Evolutionary conservation across 2,888 invertebrate species (phyloP).

Genomic region (Ochropleura plecta): DNA sequence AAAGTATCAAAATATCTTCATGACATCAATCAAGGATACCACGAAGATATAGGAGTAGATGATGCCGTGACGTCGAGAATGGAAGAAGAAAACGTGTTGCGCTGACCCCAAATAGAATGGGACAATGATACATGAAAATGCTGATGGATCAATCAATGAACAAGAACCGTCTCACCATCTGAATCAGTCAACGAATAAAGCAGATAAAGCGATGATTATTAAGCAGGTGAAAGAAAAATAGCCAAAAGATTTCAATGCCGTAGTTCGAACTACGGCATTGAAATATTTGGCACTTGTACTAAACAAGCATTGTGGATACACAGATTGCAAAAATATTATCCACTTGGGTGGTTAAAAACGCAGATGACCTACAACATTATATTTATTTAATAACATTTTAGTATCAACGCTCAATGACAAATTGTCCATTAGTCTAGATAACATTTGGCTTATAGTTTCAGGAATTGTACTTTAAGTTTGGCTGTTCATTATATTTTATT

Average conservation of each 20-base stretch:
- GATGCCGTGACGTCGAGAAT: no score
- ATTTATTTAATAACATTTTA: conserved; percentile 20
- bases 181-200: not conserved
- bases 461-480: conserved; percentile 34
- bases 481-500: conserved; percentile 39
- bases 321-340: conserved; percentile 20
- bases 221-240: no score
- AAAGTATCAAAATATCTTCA: not conserved
- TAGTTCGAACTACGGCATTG: no score
- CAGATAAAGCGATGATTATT: not conserved
- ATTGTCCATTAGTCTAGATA: conserved; percentile 50
- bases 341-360: conserved; percentile 54
- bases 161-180: not conserved
- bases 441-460: conserved; percentile 54
- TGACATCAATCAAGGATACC: not conserved
- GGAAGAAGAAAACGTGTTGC: no score
- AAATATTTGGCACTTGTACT: conserved; percentile 1
- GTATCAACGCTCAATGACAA: conserved; percentile 43
- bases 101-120: no score
- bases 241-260: no score
- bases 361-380: conserved; percentile 19
- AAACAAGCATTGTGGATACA: not conserved
- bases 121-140: no score
- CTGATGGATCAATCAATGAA: not conserved
- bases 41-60: no score